These are phyloP conservation scores for Tuberolachnus salignus DNA, from an alignment of 2,888 invertebrate genomes.

Conservation along the genomic window DNA sequence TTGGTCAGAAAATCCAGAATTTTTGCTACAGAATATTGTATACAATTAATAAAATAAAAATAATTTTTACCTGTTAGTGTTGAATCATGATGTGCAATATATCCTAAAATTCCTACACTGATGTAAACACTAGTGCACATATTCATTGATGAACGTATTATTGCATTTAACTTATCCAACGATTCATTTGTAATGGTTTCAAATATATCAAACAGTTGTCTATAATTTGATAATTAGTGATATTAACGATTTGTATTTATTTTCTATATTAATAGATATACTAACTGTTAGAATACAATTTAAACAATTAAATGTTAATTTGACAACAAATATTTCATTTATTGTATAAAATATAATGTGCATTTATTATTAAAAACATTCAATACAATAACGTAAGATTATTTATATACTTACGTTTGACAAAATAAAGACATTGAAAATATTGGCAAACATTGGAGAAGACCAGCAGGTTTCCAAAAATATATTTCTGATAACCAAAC, in stretches of 20 bases:
- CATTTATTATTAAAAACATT: too few relatives aligned
- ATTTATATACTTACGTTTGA: slow-evolving; percentile 76
- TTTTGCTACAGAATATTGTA: slow-evolving; percentile 40
- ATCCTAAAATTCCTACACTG: slow-evolving; percentile 90
- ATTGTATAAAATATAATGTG: neutral
- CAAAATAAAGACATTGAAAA: slow-evolving; percentile 96
- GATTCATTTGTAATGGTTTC: slow-evolving; percentile 87
- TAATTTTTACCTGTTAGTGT: slow-evolving; percentile 72
- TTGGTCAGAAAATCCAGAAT: slow-evolving; percentile 36
- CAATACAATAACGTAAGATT: too few relatives aligned
- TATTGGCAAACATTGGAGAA: slow-evolving; percentile 91
- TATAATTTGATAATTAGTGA: slow-evolving; percentile 61
- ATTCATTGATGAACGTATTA: slow-evolving; percentile 87
- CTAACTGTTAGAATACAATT: too few relatives aligned
- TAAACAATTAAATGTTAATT: too few relatives aligned
- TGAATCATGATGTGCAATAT: slow-evolving; percentile 83
- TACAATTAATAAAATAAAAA: slow-evolving; percentile 31
- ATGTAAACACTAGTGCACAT: slow-evolving; percentile 90
- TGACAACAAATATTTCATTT: neutral
- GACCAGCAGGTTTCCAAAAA: slow-evolving; percentile 83
- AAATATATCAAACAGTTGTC: slow-evolving; percentile 91
- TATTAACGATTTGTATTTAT: neutral
- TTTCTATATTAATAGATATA: neutral
- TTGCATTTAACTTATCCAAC: slow-evolving; percentile 84
- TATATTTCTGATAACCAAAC: slow-evolving; percentile 77